Evolutionary conservation across 1,140 invertebrate genomes (phyloP), one percentile per base, ranked within the genome.

Genomic region (Marisa cornuarietis): DNA sequence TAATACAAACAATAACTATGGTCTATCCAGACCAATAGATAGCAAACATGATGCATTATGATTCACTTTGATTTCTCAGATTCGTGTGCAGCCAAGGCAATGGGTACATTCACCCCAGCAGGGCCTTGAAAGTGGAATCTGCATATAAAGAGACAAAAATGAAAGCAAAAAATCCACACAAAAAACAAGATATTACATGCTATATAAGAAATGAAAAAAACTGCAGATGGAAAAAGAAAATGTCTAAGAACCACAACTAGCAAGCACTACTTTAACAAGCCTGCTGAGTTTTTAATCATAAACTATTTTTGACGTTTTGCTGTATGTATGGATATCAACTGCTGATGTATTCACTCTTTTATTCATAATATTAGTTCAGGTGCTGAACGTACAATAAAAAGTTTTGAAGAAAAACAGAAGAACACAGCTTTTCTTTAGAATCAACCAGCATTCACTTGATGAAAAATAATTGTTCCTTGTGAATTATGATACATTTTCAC

Each of bases 41-140:
- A 42, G 31, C 31, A n/a, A n/a, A n/a, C n/a, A 42, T 42, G 31
- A 22, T 61, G 54, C 0, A 13, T 68, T 58, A 14, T 14, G 79
- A 72, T 66, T 24, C 62, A 1, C 71, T 68, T 61, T 22, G 13
- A 66, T 61, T 31, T 58, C 69, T 85, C 84, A 75, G 77, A 79
- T 31, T 82, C 78, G 77, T 84, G 81, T 63, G 79, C 81, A 22
- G 90, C 91, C 81, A 95, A 91, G 22, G 93, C 95, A 90, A 93
- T 87, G 62, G 95, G 94, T 52, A 97, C 89, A 73, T 94, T 95
- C 71, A 89, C 90, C 31, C 95, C 95, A 90, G 95, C 95, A 10
- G 94, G 94, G 5, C 95, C 95, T 91, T 94, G 86, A 88, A 96
- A 96, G 87, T 96, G 94, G 89, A 94, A 95, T 72, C 94, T 94